Base-by-base conservation (phyloP, 2,888 invertebrate species). In the Hemicrepidius hirtus region DNA sequence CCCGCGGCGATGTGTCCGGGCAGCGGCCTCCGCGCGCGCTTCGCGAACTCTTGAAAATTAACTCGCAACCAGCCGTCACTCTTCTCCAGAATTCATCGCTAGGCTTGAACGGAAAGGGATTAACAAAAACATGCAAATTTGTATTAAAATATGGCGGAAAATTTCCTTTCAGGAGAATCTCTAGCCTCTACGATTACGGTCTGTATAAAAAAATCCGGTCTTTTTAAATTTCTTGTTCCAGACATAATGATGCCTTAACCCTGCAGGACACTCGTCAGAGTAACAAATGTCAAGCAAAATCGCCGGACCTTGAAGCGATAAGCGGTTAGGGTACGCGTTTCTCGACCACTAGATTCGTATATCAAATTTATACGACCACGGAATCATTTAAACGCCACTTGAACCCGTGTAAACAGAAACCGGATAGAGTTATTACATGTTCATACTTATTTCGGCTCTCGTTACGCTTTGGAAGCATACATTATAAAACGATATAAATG, bases 81-180 rank as follows among this genome's bases (percentile, higher is more conserved):
- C 79, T 79, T 66, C 60, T 70, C 65, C 60, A 57, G 60, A 73
- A 68, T 68, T 66, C 69, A 62, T 73, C 66, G 69, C 66, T 55
- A 50, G 69, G 60, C 73, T 60, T 65, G 66, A 69, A 73, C 69
- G 66, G 65, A 73, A 66, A 80, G 79, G 83, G 85, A 85, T 85
- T 85, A 85, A 84, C 84, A 84, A 85, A 83, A 85, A 85, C 84
- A 85, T 86, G 86, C 85, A 85, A 85, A 86, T 85, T 85, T 84
- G 83, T 84, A 85, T 85, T 84, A 85, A 79, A 78, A 84, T 84
- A 82, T 82, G 81, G 83, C 83, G 78, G 82, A 80, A 83, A 84
- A 83, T 80, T 84, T 83, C 82, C 66, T 76, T 74, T 73, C 40
- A 66, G 21, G 50, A 65, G 37, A 55, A 24, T 68, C 37, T 68